Base-by-base conservation (phyloP, 2,797 vertebrate species). In the Salarias fasciatus region DNA sequence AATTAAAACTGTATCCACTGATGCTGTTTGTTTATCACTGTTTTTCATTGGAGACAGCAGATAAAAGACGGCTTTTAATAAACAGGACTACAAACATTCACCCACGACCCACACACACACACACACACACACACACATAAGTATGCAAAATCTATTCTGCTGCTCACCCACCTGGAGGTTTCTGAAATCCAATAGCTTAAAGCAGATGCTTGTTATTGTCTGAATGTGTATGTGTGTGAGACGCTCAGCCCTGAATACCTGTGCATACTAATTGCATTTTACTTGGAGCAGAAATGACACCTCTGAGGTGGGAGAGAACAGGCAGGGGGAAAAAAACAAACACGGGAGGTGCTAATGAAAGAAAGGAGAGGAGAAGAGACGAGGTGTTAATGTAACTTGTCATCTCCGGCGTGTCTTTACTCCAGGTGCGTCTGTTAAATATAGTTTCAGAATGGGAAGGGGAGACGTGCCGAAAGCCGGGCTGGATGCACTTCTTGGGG, bases 221-320 rank as follows among this genome's bases (percentile, higher is more conserved):
- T 53, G 33, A 35, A 36, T 29, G 14, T 29, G 29, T 37, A 48
- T 28, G 15, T 40, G 52, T 14, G 57, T 15, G 65, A 47, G 72
- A 46, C 58, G 64, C 54, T 78, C 11, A 14, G 41, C 53, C 30
- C 57, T 59, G 72, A 77, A 77, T 82, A 71, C 50, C 65, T 73
- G 59, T 61, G 74, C 75, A 83, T 85, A 66, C 78, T 86, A 82
- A 87, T 70, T 46, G 45, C 52, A 74, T 79, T 84, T 75, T 80
- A 72, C 83, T 85, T 83, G 75, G 43, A 48, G 65, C 68, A 73
- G 15, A 45, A 77, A 82, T 80, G 80, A 86, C 85, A 89, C 84
- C 80, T 81, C 56, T 55, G 63, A 76, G 72, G 77, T 45, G 40
- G 40, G 53, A 81, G 56, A 75, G 75, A 84, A 63, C 53, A 71